Evolutionary conservation across 35 echinoderm and acorn worm species (phyloP).

Genomic region (Heliocidaris tuberculata): DNA sequence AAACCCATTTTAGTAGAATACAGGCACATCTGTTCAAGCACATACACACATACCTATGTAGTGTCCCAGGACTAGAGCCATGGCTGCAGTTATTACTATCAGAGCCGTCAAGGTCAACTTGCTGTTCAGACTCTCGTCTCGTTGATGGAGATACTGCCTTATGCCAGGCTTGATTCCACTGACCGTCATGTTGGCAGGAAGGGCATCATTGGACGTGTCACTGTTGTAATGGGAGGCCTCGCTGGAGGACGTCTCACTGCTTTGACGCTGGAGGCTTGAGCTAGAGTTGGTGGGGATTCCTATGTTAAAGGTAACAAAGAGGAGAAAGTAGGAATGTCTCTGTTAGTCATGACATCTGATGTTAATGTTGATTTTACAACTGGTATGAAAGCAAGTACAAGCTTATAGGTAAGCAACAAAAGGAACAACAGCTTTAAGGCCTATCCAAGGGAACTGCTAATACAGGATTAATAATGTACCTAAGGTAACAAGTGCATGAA

Average conservation of each 20-base stretch:
- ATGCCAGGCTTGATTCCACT: slow-evolving; percentile 60
- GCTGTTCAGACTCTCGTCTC: slow-evolving; percentile 79
- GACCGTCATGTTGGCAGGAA: slow-evolving; percentile 86
- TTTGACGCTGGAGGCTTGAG: slow-evolving; percentile 42
- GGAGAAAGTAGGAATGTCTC: too few species aligned
- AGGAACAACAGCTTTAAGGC: not conserved
- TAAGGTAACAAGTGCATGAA: too few species aligned
- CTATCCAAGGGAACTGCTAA: not conserved
- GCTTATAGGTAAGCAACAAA: not conserved
- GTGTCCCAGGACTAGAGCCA: slow-evolving; percentile 85
- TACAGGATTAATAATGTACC: too few species aligned
- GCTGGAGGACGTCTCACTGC: slow-evolving; percentile 57
- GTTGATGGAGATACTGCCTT: slow-evolving; percentile 71
- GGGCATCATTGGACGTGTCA: slow-evolving; percentile 59
- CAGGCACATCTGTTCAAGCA: too few species aligned
- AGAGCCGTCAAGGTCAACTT: slow-evolving; percentile 62
- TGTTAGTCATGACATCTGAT: too few species aligned
- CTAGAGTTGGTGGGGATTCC: slow-evolving; percentile 3
- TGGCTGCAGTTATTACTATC: slow-evolving; percentile 67
- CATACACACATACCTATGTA: slow-evolving; percentile 73
- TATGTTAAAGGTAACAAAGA: not conserved
- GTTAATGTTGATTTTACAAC: not conserved
- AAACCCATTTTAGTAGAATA: too few species aligned
- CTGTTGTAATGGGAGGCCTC: slow-evolving; percentile 55
- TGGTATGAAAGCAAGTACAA: not conserved